Evolutionary conservation across 1,140 invertebrate genomes (phyloP), one percentile per base, ranked within the genome.

Genomic region (Ganaspis sp.): DNA sequence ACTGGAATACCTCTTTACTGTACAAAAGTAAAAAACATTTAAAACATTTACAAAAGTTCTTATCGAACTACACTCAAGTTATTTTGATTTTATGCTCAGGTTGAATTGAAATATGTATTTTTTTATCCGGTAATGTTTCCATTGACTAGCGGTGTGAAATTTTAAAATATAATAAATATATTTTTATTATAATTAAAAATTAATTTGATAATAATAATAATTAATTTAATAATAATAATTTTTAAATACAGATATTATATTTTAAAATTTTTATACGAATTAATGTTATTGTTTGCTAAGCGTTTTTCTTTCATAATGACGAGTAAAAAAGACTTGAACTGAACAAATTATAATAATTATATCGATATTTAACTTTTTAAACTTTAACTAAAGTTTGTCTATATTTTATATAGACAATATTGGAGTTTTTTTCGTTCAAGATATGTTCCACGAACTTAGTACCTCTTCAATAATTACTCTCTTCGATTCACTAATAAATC

Each of bases 401-500:
- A 19, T 12, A 26, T 69, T 69, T 9, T 37, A 75, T 58, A 17
- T 70, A 21, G 17, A 1, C 1, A 42, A 34, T 17, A 40, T 38
- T 54, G 29, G 2, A 34, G 29, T 12, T 64, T 64, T 73, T 40
- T 8, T n/a, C 23, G 15, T 37, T 34, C 4, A 19, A 12, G 58
- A 40, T 15, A 21, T 23, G 5, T 45, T 23, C 42, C 40, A 72
- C 40, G 70, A 76, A 38, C n/a, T 37, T 53, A 76, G 9, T 8
- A 81, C 79, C n/a, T 49, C 34, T 21, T 76, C 19, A 21, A 73
- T 38, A 9, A 77, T 38, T 70, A 53, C 40, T 37, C 54, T 70
- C 9, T 72, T 76, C 49, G 69, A 71, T 19, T 73, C 37, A 34
- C 49, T 53, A 54, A 84, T 73, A 15, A 69, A 74, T 42, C 82